A percentile compares a stretch with the other conserved stretches of the same genome.
phyloP scores from a whole-genome alignment of 1,140 invertebrate genomes.

The Meloidogyne floridensis region DNA sequence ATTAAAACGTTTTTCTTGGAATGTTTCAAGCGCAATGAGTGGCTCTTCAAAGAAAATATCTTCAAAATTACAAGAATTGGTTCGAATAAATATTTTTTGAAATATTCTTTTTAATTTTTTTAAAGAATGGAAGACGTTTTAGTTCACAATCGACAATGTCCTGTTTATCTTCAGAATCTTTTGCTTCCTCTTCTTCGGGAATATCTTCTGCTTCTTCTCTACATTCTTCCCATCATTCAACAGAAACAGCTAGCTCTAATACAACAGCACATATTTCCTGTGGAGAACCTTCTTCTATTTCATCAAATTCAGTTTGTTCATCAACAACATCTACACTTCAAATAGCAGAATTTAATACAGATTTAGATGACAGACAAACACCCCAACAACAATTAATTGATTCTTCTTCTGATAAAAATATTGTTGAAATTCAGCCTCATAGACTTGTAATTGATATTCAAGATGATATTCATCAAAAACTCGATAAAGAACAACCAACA shows the following conservation, averaged over 20 bases:
- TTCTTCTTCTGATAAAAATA: neutral
- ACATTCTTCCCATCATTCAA: constrained; percentile 32
- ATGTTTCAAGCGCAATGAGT: constrained; percentile 52
- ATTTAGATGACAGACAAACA: constrained; percentile 20
- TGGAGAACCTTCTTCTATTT: neutral
- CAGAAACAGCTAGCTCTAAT: constrained; percentile 13
- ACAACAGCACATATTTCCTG: constrained; percentile 12
- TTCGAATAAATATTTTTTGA: constrained; percentile 25
- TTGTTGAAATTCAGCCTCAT: neutral
- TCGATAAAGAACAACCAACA: neutral
- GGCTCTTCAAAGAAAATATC: constrained; percentile 52
- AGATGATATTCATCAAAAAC: neutral
- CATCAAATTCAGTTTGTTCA: constrained; percentile 10
- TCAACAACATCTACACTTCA: constrained; percentile 14
- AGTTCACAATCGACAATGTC: constrained; percentile 51
- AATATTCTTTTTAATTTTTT: constrained; percentile 33
- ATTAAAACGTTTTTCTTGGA: constrained; percentile 63
- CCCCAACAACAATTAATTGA: constrained; percentile 5
- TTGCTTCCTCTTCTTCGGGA: constrained; percentile 55
- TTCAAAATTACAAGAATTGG: constrained; percentile 42
- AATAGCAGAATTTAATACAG: neutral
- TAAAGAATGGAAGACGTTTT: constrained; percentile 52
- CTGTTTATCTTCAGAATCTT: constrained; percentile 47
- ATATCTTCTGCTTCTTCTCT: constrained; percentile 44
- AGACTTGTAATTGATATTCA: constrained; percentile 5